These are phyloP conservation scores for Drosophila nr. perissopoda DNA, from an alignment of 2,888 invertebrate genomes.

Conservation along the genomic window DNA sequence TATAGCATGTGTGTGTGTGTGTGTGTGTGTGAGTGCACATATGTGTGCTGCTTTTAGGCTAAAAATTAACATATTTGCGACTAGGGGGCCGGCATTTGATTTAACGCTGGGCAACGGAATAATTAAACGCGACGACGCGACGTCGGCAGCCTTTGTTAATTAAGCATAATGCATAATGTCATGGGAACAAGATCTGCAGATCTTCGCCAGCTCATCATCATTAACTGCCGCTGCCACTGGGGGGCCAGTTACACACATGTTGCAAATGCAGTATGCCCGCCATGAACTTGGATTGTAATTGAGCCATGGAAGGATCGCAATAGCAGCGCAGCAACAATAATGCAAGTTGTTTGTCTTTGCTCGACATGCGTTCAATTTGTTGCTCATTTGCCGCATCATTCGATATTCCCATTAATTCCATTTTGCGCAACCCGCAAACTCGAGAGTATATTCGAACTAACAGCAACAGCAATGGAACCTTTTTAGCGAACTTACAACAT, in stretches of 20 bases:
- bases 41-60: slow-evolving; percentile 31
- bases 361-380: slow-evolving; percentile 56
- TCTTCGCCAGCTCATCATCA: slow-evolving; percentile 45
- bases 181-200: slow-evolving; percentile 67
- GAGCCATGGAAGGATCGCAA: slow-evolving; percentile 59
- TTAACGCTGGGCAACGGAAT: slow-evolving; percentile 53
- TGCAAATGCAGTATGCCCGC: slow-evolving; percentile 70
- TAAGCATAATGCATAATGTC: slow-evolving; percentile 73
- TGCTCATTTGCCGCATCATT: slow-evolving; percentile 77
- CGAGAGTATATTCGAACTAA: slow-evolving; percentile 44
- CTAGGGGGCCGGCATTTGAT: slow-evolving; percentile 62
- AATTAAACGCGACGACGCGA: slow-evolving; percentile 65
- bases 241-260: slow-evolving; percentile 58
- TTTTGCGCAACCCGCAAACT: slow-evolving; percentile 31
- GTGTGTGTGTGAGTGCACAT: slow-evolving; percentile 4
- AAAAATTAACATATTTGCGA: slow-evolving; percentile 71
- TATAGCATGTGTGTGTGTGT: neutral
- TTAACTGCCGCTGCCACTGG: slow-evolving; percentile 48
- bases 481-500: slow-evolving; percentile 34
- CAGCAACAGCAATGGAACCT: slow-evolving; percentile 9
- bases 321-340: slow-evolving; percentile 33
- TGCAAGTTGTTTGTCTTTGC: slow-evolving; percentile 48
- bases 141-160: slow-evolving; percentile 77
- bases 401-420: slow-evolving; percentile 63
- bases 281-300: slow-evolving; percentile 72